Evolutionary conservation across 2,888 invertebrate species (phyloP).

Genomic region (Girardia tigrina): DNA sequence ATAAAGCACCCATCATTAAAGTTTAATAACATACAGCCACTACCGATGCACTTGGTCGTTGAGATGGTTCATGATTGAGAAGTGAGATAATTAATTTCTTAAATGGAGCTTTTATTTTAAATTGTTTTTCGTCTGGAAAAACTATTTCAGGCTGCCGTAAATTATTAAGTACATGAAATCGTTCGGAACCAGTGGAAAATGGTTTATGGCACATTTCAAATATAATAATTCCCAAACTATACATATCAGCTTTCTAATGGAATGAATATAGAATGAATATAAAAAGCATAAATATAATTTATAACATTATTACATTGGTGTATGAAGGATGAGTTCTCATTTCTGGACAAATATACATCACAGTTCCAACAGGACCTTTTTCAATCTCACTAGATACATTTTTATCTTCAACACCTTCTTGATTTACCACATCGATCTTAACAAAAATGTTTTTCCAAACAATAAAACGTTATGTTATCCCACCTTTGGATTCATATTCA

Average conservation of each 20-base stretch:
- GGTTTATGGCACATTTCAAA: constrained; percentile 20
- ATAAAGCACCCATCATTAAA: too few relatives aligned
- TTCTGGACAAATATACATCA: constrained; percentile 8
- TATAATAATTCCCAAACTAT: constrained; percentile 11
- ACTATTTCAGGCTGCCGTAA: background rate
- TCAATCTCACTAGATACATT: background rate
- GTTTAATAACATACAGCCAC: too few relatives aligned
- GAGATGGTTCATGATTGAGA: background rate
- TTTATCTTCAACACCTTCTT: background rate
- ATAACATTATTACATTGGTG: background rate
- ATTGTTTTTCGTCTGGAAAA: background rate
- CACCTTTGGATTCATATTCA: background rate
- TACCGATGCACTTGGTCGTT: background rate
- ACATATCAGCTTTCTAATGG: background rate
- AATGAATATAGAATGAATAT: background rate
- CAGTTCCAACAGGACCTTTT: background rate
- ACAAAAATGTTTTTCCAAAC: background rate
- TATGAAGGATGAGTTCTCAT: background rate
- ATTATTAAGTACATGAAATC: background rate
- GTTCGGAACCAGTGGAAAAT: background rate
- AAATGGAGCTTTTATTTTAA: background rate
- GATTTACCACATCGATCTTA: background rate
- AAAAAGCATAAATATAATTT: background rate
- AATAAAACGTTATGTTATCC: background rate
- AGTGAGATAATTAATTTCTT: background rate